phyloP scores from a whole-genome alignment of 2,113 vertebrate species.

The Nyctereutes procyonoides region DNA sequence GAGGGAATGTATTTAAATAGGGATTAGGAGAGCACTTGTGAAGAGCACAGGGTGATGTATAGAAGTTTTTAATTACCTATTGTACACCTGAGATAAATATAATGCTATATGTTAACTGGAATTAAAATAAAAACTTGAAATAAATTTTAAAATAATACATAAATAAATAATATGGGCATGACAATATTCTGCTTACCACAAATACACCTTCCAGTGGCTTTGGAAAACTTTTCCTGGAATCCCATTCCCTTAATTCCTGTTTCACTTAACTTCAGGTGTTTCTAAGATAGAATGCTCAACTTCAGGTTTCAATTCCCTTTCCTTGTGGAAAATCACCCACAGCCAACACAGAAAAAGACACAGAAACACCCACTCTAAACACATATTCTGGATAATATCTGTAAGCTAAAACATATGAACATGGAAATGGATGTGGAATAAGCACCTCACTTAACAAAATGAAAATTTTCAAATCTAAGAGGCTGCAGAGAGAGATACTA shows the following conservation, averaged over 20 bases:
- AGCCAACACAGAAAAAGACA: neutral
- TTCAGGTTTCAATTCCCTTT: slow-evolving; percentile 20
- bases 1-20: too few species aligned
- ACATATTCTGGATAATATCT: neutral
- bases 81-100: neutral
- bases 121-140: neutral
- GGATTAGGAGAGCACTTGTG: neutral
- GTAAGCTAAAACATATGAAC: neutral
- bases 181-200: neutral
- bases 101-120: neutral
- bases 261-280: neutral
- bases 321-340: neutral
- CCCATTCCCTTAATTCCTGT: neutral
- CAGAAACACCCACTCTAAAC: neutral
- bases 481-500: neutral
- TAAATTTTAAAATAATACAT: neutral
- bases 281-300: neutral
- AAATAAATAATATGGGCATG: neutral
- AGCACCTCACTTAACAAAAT: neutral
- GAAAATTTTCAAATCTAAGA: neutral
- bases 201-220: neutral
- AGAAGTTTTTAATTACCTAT: neutral
- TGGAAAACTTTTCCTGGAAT: neutral
- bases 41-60: neutral
- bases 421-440: neutral